Percentiles rank a stretch among this genome's conserved stretches.
phyloP scores from a whole-genome alignment of 2,888 invertebrate genomes.

The Gari tellinella region DNA sequence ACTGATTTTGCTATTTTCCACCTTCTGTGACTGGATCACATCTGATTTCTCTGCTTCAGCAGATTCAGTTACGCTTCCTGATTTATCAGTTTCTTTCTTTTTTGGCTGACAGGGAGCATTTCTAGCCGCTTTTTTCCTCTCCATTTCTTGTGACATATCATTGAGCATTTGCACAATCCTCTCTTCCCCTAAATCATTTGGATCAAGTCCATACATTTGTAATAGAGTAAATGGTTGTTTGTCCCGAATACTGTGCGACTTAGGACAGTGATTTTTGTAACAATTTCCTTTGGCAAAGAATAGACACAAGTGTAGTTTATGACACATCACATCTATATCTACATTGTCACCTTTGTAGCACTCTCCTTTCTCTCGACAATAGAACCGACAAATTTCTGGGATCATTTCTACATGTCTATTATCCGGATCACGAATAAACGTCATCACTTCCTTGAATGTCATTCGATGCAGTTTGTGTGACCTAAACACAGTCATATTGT shows the following conservation, averaged over 20 bases:
- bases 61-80: no score
- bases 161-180: constrained; percentile 32
- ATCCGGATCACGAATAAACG: constrained; percentile 37
- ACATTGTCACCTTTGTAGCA: constrained; percentile 51
- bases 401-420: constrained; percentile 45
- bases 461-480: constrained; percentile 43
- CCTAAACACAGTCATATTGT: constrained; percentile 45
- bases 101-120: constrained; percentile 4
- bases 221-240: constrained; percentile 47
- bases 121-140: constrained; percentile 23
- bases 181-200: constrained; percentile 42
- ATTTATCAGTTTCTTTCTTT: constrained; percentile 1
- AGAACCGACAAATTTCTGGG: constrained; percentile 51
- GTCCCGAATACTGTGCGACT: constrained; percentile 41
- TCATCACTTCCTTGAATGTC: constrained; percentile 42
- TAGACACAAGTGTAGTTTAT: constrained; percentile 44
- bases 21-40: not conserved
- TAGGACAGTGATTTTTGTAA: constrained; percentile 33
- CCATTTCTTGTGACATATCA: constrained; percentile 18
- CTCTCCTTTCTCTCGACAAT: constrained; percentile 33
- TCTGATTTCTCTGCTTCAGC: no score
- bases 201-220: constrained; percentile 52
- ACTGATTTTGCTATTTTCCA: not conserved
- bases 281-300: constrained; percentile 39
- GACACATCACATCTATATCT: constrained; percentile 44